Evolutionary conservation across 1,140 invertebrate genomes (phyloP).

Genomic region (Telenomus remus): DNA sequence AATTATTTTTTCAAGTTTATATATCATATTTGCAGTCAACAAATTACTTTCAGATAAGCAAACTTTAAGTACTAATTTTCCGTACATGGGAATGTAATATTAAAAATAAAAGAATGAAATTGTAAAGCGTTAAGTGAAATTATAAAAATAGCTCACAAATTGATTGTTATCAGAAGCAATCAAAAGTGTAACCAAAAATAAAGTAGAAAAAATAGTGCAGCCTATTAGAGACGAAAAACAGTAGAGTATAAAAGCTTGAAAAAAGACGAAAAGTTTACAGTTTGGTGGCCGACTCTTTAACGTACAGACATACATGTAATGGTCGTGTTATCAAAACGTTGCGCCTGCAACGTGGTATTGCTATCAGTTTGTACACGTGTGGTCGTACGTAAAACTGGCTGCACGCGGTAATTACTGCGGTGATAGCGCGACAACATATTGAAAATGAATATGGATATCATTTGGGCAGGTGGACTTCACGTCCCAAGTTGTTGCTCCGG

Average conservation of each 20-base stretch:
- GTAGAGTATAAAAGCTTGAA: constrained; percentile 17
- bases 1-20: too few species aligned
- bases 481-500: constrained; percentile 20
- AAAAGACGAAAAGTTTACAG: constrained; percentile 10
- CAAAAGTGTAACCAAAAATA: constrained; percentile 12
- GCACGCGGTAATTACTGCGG: constrained; percentile 67
- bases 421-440: constrained; percentile 64
- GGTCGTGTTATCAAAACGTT: constrained; percentile 62
- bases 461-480: constrained; percentile 64
- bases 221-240: constrained; percentile 1
- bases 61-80: too few species aligned
- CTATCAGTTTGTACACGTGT: constrained; percentile 66
- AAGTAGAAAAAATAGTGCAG: neutral
- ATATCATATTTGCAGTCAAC: too few species aligned
- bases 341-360: constrained; percentile 63
- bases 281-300: constrained; percentile 5
- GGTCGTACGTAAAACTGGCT: constrained; percentile 57
- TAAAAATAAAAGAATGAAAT: too few species aligned
- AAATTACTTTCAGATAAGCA: too few species aligned
- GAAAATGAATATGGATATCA: constrained; percentile 68
- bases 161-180: neutral
- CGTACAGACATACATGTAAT: constrained; percentile 5
- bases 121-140: too few species aligned
- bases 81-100: too few species aligned
- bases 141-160: too few species aligned